phyloP scores from a whole-genome alignment of 92 coral and sea anemone species.

The Micromussa lordhowensis region DNA sequence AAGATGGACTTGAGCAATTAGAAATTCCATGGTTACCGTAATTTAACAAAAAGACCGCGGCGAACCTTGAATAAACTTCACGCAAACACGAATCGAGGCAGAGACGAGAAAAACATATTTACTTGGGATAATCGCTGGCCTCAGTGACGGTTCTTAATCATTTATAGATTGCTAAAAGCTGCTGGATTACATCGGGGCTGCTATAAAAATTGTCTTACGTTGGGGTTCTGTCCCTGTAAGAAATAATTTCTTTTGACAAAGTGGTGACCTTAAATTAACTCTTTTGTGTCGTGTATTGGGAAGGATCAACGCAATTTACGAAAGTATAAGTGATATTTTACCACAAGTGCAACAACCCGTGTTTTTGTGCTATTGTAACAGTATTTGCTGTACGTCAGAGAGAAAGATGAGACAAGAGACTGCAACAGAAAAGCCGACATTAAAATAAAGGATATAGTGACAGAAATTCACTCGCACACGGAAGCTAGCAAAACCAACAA shows the following conservation, averaged over 20 bases:
- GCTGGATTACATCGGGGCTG: not conserved
- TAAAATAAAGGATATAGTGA: not conserved
- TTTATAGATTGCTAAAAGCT: not conserved
- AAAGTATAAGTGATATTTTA: conserved; percentile 36
- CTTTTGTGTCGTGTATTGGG: conserved; percentile 21
- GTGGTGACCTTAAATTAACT: conserved; percentile 26
- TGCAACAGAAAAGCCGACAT: not conserved
- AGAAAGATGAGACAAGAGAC: not conserved
- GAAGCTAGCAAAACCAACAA: not conserved
- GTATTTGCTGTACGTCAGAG: not conserved
- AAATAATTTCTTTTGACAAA: not conserved
- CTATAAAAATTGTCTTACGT: not conserved
- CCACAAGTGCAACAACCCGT: not conserved
- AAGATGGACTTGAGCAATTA: conserved; percentile 22
- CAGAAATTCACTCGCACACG: not conserved
- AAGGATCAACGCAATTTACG: conserved; percentile 9
- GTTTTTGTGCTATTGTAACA: conserved; percentile 18
- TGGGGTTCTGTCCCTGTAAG: not conserved
- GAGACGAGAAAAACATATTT: not conserved
- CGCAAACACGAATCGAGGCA: not conserved
- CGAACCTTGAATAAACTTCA: not conserved
- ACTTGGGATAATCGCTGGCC: not conserved
- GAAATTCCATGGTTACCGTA: conserved; percentile 33
- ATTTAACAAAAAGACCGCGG: conserved; percentile 25
- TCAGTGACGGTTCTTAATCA: conserved; percentile 1